Base-by-base conservation (phyloP, 2,113 vertebrate genomes). In the Indicator indicator region DNA sequence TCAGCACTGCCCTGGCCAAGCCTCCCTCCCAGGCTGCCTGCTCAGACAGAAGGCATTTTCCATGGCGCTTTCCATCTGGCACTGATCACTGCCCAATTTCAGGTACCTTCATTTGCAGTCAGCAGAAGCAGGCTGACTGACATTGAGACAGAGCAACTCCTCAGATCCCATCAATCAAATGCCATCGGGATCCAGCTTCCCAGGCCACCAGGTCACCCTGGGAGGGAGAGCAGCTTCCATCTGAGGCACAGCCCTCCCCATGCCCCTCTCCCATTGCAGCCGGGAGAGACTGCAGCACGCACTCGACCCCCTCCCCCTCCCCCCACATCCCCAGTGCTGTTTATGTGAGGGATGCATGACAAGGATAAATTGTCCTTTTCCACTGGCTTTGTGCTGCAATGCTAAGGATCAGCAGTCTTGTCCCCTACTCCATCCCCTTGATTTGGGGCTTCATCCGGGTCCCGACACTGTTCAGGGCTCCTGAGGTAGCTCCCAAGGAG, bases 101-200 rank as follows among this genome's bases (percentile, higher is more conserved):
- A 17, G 2, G 28, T 38, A 9, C 91, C 88, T 56, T 86, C 92
- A 73, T 94, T 75, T 86, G 94, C 89, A 97, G 93, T 75, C 96
- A 60, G 69, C 72, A n/a, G 86, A 42, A 44, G 59, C 5, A 0
- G 56, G n/a, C 18, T 70, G 11, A 8, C 33, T 88, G 90, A 94
- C 88, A 75, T 8, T 32, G 88, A 72, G 80, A 55, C 65, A 69
- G 60, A 82, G 36, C 0, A 1, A 21, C 73, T 52, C 46, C 88
- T 81, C 76, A 7, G 69, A 86, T 74, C 10, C 67, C 85, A 94
- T 95, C 95, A 69, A 79, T 95, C 96, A 93, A 67, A n/a, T 15
- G 64, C 62, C 89, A 75, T 23, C 86, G 32, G 90, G 78, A 89
- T 67, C 20, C 95, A 70, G 90, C 76, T 74, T 42, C 88, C 55